These are phyloP conservation scores for Capromys pilorides DNA, from an alignment of 2,797 vertebrate species.

Conservation along the genomic window DNA sequence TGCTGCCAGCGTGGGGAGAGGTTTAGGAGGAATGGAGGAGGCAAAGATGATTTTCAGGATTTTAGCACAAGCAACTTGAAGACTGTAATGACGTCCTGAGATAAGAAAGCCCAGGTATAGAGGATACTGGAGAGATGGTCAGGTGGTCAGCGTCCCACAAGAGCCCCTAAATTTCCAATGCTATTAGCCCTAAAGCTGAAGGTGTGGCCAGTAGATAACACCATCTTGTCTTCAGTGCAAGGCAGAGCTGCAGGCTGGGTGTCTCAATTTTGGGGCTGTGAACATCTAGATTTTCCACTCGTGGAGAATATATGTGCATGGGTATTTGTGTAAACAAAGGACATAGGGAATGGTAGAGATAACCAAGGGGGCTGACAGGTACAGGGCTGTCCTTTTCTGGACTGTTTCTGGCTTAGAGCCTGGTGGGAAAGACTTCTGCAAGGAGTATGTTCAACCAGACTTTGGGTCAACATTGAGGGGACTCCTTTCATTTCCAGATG, in stretches of 20 bases:
- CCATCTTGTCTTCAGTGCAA: not conserved
- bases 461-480: not conserved
- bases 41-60: not conserved
- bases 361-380: not conserved
- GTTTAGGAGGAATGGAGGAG: not conserved
- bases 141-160: rapidly evolving
- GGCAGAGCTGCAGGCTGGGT: not conserved
- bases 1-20: not conserved
- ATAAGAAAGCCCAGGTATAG: not conserved
- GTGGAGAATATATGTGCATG: not conserved
- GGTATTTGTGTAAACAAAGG: not conserved
- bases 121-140: not conserved
- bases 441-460: not conserved
- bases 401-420: not conserved
- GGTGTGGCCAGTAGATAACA: not conserved
- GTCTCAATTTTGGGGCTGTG: no score
- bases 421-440: not conserved
- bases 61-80: not conserved
- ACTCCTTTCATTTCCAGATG: no score
- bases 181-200: not conserved
- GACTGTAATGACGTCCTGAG: not conserved
- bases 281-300: not conserved
- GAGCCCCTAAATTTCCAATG: not conserved
- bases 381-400: not conserved
- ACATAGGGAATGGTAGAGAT: not conserved